Base-by-base conservation (phyloP, 1,140 invertebrate genomes). In the Drosophila arizonae region DNA sequence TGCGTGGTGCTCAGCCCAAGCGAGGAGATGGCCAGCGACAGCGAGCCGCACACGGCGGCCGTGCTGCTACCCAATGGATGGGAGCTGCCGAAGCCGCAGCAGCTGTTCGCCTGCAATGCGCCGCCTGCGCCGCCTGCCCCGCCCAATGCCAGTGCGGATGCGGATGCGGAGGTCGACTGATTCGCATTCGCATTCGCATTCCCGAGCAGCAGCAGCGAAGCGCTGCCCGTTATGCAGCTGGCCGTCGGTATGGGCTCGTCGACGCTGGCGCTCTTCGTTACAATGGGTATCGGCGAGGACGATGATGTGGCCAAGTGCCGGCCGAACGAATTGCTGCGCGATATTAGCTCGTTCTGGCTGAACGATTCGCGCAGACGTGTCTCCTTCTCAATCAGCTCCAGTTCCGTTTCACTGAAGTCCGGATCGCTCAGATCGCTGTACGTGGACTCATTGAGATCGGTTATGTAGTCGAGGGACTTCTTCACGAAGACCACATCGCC, bases 341-440 rank as follows among this genome's bases (percentile, higher is more conserved):
- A 90, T 51, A 91, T 89, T 1, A 90, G 60, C 46, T 91, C 91
- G 39, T 90, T 91, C 39, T 91, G 88, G 74, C 88, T 91, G 0
- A 91, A 73, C 9, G 91, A 90, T 72, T 91, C 89, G 8, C 90
- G 77, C 60, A 91, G 28, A 3, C 91, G 75, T 4, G 82, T 92
- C 77, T 91, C 91, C 78, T 93, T 93, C 78, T 94, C 94, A 36
- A 94, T 93, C 2, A 93, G 92, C 79, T 94, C 93, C 77, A 94
- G 60, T 71, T 94, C 93, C 3, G 93, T 93, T 86, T 94, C 93
- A 72, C 93, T 94, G 51, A 93, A 91, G 79, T 94, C 93, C 71
- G 93, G 92, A 91, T 94, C 93, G 76, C 93, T 94, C 68, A 94
- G 91, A 76, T 94, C 93, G 76, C 93, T 94, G 87, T 94, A 94